These are phyloP conservation scores for Dasypolia templi DNA, from an alignment of 2,888 invertebrate species.

Conservation along the genomic window DNA sequence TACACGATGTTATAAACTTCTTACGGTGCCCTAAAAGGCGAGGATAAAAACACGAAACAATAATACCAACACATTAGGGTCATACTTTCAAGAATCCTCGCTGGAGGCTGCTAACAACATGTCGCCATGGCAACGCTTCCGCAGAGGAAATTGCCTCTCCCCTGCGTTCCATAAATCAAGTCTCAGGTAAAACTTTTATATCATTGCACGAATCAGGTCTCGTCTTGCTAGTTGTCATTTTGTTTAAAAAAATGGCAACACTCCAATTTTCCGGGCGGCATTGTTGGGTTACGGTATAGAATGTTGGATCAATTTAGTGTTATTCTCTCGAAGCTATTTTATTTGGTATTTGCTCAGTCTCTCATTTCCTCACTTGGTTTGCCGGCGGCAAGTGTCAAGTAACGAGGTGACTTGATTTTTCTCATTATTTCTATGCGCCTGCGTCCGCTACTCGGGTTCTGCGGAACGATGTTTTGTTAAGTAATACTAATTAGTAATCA, in stretches of 20 bases:
- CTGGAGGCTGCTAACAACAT: slow-evolving; percentile 62
- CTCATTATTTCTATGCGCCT: slow-evolving; percentile 45
- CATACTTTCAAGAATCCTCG: slow-evolving; percentile 71
- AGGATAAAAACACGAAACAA: slow-evolving; percentile 62
- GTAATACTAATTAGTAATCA: slow-evolving; percentile 33
- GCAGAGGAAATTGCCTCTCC: slow-evolving; percentile 85
- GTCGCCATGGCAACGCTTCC: slow-evolving; percentile 81
- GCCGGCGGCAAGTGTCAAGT: slow-evolving; percentile 51
- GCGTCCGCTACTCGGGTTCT: slow-evolving; percentile 17
- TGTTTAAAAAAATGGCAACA: slow-evolving; percentile 68
- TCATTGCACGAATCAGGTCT: slow-evolving; percentile 76
- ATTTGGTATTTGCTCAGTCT: slow-evolving; percentile 48
- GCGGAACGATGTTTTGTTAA: slow-evolving; percentile 11
- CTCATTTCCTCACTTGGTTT: slow-evolving; percentile 55
- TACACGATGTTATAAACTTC: slow-evolving; percentile 48
- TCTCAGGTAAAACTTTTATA: slow-evolving; percentile 85
- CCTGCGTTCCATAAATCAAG: slow-evolving; percentile 83
- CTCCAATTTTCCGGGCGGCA: slow-evolving; percentile 62
- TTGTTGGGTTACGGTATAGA: slow-evolving; percentile 45
- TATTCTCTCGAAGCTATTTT: slow-evolving; percentile 41
- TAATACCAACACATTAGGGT: slow-evolving; percentile 70
- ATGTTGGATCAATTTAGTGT: slow-evolving; percentile 49
- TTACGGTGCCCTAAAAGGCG: slow-evolving; percentile 37
- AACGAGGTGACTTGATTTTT: slow-evolving; percentile 58
- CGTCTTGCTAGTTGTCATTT: slow-evolving; percentile 65